Base-by-base conservation (phyloP, 37 sponge, comb jelly and placozoan genomes). In the Hexactinellida sp. region DNA sequence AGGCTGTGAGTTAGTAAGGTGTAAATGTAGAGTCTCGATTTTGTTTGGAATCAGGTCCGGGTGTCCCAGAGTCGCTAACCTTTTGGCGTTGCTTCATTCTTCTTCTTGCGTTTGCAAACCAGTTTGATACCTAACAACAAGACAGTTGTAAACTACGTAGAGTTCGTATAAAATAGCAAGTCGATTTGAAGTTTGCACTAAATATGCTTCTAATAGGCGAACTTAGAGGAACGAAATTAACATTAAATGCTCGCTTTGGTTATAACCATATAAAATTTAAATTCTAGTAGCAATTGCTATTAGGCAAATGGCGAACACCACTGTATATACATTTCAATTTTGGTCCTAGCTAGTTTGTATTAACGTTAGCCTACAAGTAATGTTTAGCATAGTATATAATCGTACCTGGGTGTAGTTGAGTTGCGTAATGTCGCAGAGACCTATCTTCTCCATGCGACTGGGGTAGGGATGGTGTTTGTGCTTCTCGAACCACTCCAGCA, bases 381-480 rank as follows among this genome's bases (percentile, higher is more conserved):
- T n/a, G n/a, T n/a, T n/a, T n/a, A n/a, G n/a, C n/a, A n/a, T n/a
- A n/a, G n/a, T n/a, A n/a, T n/a, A n/a, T n/a, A n/a, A n/a, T n/a
- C n/a, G 13, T 47, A 94, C 94, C 94, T 94, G 94, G 34, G 92
- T 91, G 82, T 90, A 94, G 16, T 92, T 94, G 1, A 94, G 88
- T 36, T 90, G 90, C 16, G 94, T 94, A 10, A 84, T 37, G 38
- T 91, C 90, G 39, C 94, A 94, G 0, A 94, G 90, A 0, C 85
- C 71, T 16, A 94, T 90, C 54, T 94, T 94, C 38, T 94, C 94
- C 47, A 90, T 89, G 36, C 94, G 38, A 24, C 88, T 90, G 0
- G 94, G 94, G 82, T 94, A 94, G 24, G 94, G 94, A 89, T 94
- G 94, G 24, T 90, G 89, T 36, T 90, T 90, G 84, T 94, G 94